Conservation (phyloP, 2,113 vertebrate species). For the human (Homo sapiens) region GRCh38 chr13:46434001-46434500, state of each 20-base stretch:
- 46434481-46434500: neutral
- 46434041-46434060: neutral
- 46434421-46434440: neutral
- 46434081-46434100: neutral
- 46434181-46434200: neutral
- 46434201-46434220: neutral
- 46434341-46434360: neutral
- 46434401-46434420: neutral
- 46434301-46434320: neutral
- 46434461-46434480: neutral
- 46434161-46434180: neutral
- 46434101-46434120: neutral
- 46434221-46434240: neutral
- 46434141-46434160: neutral
- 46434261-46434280: neutral
- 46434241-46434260: neutral
- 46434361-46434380: neutral
- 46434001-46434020: neutral
- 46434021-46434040: neutral
- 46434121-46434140: neutral
- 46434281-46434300: neutral
- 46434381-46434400: neutral
- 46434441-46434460: neutral
- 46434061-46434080: neutral
- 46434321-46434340: neutral